Percentiles rank a stretch among this genome's conserved stretches.
phyloP scores from a whole-genome alignment of 2,113 vertebrate species.

The Centrocercus urophasianus region DNA sequence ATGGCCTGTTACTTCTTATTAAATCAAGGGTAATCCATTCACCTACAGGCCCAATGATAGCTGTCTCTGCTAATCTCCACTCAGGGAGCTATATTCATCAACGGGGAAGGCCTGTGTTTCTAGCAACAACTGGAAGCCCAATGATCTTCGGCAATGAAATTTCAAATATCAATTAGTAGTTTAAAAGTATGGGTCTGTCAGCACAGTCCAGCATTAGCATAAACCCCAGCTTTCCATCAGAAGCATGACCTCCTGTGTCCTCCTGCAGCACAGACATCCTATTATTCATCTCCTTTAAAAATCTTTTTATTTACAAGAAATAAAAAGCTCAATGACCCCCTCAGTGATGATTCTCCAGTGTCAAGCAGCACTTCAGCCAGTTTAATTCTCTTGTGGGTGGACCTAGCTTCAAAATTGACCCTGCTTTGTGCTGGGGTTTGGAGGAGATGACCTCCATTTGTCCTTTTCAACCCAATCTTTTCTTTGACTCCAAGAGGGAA shows the following conservation, averaged over 20 bases:
- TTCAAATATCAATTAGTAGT: conserved; percentile 22
- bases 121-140: conserved; percentile 21
- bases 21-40: conserved; percentile 70
- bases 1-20: conserved; percentile 68
- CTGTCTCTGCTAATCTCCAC: conserved; percentile 55
- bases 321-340: neutral
- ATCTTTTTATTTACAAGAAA: neutral
- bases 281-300: neutral
- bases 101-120: neutral
- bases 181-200: neutral
- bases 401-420: neutral
- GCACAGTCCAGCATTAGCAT: neutral
- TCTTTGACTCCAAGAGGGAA: neutral
- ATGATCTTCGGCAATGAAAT: neutral
- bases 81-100: conserved; percentile 45
- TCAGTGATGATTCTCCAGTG: neutral
- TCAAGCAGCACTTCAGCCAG: neutral
- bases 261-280: neutral
- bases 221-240: neutral
- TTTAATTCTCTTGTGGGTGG: neutral
- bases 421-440: neutral
- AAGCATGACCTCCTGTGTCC: neutral
- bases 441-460: neutral
- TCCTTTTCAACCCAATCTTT: neutral
- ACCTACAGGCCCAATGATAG: conserved; percentile 52